Conservation (phyloP, 2,113 vertebrate genomes). For the Bubalus kerabau region DNA sequence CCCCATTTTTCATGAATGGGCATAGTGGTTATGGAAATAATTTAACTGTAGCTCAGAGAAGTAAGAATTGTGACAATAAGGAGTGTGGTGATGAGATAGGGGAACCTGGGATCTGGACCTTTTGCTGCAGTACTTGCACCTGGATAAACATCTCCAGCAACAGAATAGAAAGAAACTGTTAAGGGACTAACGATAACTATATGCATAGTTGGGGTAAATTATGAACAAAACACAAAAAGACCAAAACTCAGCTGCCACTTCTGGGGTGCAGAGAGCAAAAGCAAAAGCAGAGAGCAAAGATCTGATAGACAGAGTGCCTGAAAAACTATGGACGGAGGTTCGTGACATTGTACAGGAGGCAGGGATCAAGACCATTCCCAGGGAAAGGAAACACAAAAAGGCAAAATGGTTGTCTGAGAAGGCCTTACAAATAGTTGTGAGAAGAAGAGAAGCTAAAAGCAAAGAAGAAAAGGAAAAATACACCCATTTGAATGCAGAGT, state of each 20-base stretch:
- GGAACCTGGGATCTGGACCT: neutral
- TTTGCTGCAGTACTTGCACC: neutral
- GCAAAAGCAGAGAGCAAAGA: neutral
- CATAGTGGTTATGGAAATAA: neutral
- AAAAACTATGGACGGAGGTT: neutral
- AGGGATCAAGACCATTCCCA: too few species aligned
- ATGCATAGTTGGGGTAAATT: accelerated
- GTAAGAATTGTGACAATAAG: neutral
- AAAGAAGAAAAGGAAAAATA: too few species aligned
- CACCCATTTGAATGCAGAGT: too few species aligned
- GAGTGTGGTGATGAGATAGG: neutral
- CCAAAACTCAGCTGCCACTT: neutral
- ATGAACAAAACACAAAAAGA: neutral
- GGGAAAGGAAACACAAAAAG: too few species aligned
- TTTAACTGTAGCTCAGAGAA: neutral
- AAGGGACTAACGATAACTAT: neutral
- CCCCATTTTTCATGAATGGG: neutral
- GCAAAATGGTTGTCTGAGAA: too few species aligned
- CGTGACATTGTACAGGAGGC: too few species aligned
- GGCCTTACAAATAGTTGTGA: too few species aligned
- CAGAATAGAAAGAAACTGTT: neutral
- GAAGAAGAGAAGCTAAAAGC: too few species aligned
- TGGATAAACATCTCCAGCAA: neutral
- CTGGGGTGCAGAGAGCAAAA: neutral
- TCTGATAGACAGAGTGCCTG: neutral